Conservation (phyloP, 1,140 invertebrate species). For the Aphaenogaster rudis region DNA sequence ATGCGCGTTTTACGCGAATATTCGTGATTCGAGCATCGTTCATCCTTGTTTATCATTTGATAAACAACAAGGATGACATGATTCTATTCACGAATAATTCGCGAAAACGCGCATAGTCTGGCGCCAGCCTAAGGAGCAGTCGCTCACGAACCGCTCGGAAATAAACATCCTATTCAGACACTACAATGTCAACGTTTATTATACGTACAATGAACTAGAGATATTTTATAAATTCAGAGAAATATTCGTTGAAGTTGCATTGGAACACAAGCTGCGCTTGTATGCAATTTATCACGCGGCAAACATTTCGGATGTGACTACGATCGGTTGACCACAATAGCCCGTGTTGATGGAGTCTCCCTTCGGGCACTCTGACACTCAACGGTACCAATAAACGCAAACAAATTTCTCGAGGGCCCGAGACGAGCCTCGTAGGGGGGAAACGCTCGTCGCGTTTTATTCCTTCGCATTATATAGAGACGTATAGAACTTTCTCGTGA, state of each 20-base stretch:
- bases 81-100: no score
- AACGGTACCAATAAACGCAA: slow-evolving; percentile 76
- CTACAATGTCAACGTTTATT: background rate
- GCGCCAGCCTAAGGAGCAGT: no score
- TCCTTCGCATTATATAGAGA: slow-evolving; percentile 47
- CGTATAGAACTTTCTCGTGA: slow-evolving; percentile 42
- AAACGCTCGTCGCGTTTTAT: slow-evolving; percentile 34
- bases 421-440: slow-evolving; percentile 36
- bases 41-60: no score
- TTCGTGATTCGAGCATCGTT: no score
- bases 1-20: no score
- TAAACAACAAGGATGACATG: no score
- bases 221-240: background rate
- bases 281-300: slow-evolving; percentile 46
- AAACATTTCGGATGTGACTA: slow-evolving; percentile 26
- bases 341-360: background rate
- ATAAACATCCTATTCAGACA: no score
- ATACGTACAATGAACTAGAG: background rate
- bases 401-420: slow-evolving; percentile 73
- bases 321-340: slow-evolving; percentile 58
- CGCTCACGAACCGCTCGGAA: no score
- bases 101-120: no score
- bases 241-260: background rate
- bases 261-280: slow-evolving; percentile 29
- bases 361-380: slow-evolving; percentile 47